Percentiles rank a stretch among this genome's conserved stretches.
These are phyloP conservation scores for Hanleya hanleyi DNA, from an alignment of 2,888 invertebrate species.

Conservation along the genomic window DNA sequence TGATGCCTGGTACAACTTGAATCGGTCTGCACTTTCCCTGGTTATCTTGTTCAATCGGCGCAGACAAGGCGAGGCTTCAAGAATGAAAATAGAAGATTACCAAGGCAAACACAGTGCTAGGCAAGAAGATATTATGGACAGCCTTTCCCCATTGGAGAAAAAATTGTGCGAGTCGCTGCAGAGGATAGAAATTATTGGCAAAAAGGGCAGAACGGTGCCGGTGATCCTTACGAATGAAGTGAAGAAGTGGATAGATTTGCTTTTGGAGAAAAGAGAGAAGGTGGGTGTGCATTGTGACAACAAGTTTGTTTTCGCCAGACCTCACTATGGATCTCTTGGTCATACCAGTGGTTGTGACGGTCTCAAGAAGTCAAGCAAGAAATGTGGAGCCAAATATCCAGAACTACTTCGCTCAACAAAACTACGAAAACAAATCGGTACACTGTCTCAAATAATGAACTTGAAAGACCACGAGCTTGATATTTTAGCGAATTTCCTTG, in stretches of 20 bases:
- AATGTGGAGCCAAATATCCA: conserved; percentile 13
- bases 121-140: not conserved
- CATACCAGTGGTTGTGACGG: conserved; percentile 3
- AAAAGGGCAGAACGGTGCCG: conserved; percentile 15
- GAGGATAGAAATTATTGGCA: conserved; percentile 15
- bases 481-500: conserved; percentile 16
- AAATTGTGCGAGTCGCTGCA: not conserved
- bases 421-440: conserved; percentile 33
- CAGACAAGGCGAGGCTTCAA: conserved; percentile 16
- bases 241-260: not conserved
- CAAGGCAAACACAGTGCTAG: not conserved
- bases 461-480: conserved; percentile 30
- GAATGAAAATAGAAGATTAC: conserved; percentile 2
- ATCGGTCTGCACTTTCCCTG: not conserved
- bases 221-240: conserved; percentile 6
- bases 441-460: conserved; percentile 29
- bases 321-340: conserved; percentile 2
- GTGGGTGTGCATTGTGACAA: conserved; percentile 9
- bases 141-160: conserved; percentile 13
- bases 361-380: not conserved
- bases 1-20: not conserved
- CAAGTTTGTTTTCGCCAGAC: conserved; percentile 15
- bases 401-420: conserved; percentile 21
- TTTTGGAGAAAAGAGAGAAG: not conserved
- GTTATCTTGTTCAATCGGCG: conserved; percentile 17